A percentile compares a stretch with the other conserved stretches of the same genome.
These are phyloP conservation scores for Stomatorhinus walkeri DNA, from an alignment of 2,797 vertebrate genomes.

Conservation along the genomic window DNA sequence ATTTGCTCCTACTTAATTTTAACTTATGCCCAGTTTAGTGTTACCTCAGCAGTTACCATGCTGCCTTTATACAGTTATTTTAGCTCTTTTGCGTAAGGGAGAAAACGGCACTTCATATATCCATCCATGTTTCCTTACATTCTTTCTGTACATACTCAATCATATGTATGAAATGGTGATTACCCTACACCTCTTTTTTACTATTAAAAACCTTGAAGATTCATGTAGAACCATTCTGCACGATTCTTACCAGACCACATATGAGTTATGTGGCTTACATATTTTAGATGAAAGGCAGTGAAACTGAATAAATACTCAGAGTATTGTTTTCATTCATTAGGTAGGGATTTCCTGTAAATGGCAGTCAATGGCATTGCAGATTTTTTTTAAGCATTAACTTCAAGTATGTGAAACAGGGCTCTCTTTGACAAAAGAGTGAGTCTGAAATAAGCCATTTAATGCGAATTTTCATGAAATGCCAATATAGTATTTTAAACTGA, in stretches of 20 bases:
- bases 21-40: neutral
- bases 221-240: neutral
- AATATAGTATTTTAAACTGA: neutral
- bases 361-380: neutral
- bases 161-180: neutral
- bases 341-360: neutral
- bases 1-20: constrained; percentile 13
- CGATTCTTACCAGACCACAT: neutral
- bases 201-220: neutral
- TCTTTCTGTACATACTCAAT: neutral
- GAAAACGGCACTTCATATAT: neutral
- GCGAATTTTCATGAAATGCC: neutral
- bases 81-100: neutral
- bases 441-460: neutral
- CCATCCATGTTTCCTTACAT: neutral
- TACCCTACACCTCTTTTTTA: neutral
- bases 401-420: neutral
- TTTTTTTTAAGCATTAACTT: neutral
- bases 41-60: neutral
- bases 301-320: neutral
- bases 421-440: neutral
- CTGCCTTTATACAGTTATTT: neutral
- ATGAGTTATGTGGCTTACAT: neutral
- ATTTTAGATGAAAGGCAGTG: neutral
- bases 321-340: neutral